Conservation (phyloP, 2,888 invertebrate genomes). For the Steinernema carpocapsae region DNA sequence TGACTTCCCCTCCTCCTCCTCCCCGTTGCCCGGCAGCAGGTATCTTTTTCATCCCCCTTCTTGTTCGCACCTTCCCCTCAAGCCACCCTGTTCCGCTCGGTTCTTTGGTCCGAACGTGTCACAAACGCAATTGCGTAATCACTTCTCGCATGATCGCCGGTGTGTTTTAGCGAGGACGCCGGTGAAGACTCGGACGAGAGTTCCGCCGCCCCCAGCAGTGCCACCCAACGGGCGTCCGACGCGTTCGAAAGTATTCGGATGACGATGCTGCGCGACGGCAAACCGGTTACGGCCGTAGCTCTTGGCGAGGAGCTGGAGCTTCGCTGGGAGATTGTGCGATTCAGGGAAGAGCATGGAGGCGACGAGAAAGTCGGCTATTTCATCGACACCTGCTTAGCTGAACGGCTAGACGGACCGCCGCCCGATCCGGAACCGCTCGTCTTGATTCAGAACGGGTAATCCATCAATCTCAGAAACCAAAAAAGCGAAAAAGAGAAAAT, state of each 20-base stretch:
- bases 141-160: background rate
- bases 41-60: background rate
- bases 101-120: background rate
- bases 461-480: background rate
- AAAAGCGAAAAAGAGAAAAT: conserved; percentile 10
- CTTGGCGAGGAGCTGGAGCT: conserved; percentile 62
- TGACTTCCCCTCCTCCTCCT: background rate
- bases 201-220: background rate
- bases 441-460: conserved; percentile 64
- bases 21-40: background rate
- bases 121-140: background rate
- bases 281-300: conserved; percentile 60
- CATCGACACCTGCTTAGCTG: conserved; percentile 65
- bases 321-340: conserved; percentile 52
- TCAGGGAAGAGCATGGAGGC: conserved; percentile 19
- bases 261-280: conserved; percentile 58
- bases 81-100: background rate
- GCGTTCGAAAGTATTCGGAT: conserved; percentile 56
- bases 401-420: conserved; percentile 66
- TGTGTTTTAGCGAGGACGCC: background rate
- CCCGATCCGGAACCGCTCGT: conserved; percentile 61
- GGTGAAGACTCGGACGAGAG: background rate
- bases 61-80: background rate
- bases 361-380: conserved; percentile 56
- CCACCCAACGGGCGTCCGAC: conserved; percentile 26